Evolutionary conservation across 2,113 vertebrate genomes (phyloP).

Genomic region (Prochilodus magdalenae): DNA sequence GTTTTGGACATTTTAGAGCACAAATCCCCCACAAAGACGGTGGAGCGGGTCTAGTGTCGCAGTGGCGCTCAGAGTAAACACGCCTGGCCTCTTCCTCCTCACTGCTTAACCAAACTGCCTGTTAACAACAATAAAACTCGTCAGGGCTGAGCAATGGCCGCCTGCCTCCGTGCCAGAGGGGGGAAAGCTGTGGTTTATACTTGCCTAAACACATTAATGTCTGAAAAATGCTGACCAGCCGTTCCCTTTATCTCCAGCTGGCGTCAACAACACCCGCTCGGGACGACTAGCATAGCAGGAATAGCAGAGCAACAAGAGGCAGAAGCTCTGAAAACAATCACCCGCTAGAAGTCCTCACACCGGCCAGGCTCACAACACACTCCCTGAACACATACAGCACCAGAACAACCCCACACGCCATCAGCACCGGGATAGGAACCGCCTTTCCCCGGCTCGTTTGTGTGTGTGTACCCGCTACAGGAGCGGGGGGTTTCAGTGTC

Average conservation of each 20-base stretch:
- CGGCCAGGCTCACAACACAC: background rate
- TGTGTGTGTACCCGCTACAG: constrained; percentile 13
- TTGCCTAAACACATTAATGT: background rate
- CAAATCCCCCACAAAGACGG: background rate
- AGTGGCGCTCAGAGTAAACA: constrained; percentile 68
- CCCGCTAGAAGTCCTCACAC: constrained; percentile 6
- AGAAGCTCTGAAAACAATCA: no score
- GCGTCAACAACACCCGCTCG: constrained; percentile 5
- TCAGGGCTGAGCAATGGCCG: no score
- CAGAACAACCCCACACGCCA: background rate
- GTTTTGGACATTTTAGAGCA: background rate
- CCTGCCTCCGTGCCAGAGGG: background rate
- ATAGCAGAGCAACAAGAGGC: constrained; percentile 30
- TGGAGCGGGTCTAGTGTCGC: constrained; percentile 67
- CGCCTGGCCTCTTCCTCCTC: constrained; percentile 42
- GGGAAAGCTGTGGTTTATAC: background rate
- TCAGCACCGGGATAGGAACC: background rate
- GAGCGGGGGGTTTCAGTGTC: constrained; percentile 21
- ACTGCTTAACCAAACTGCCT: no score
- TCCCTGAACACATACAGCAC: no score
- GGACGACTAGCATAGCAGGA: constrained; percentile 15
- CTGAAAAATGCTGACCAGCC: constrained; percentile 19
- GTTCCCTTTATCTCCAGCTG: background rate
- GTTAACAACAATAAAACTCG: background rate
- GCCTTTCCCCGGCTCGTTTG: background rate